phyloP scores from a whole-genome alignment of 1,140 invertebrate species.

The Drosophila sucinea region DNA sequence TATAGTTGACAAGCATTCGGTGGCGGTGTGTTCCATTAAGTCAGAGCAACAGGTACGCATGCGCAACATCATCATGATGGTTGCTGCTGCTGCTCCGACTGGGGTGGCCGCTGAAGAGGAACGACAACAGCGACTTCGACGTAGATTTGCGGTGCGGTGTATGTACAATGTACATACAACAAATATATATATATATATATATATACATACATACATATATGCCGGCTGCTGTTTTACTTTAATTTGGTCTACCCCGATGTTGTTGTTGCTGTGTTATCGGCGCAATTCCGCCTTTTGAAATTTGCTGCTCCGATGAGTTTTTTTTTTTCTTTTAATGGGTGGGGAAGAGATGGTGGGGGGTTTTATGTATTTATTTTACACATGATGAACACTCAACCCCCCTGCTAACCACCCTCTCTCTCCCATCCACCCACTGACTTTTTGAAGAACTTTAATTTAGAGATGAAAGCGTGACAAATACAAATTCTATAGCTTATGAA shows the following conservation, averaged over 20 bases:
- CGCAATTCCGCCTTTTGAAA: slow-evolving; percentile 65
- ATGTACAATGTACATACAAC: slow-evolving; percentile 40
- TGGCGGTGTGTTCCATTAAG: slow-evolving; percentile 43
- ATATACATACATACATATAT: neutral
- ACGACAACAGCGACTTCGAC: slow-evolving; percentile 25
- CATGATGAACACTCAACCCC: slow-evolving; percentile 45
- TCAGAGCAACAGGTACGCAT: slow-evolving; percentile 56
- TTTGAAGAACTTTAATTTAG: slow-evolving; percentile 14
- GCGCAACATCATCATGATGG: slow-evolving; percentile 28
- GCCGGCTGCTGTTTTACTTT: slow-evolving; percentile 27
- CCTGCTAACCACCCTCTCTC: neutral
- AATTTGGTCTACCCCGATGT: slow-evolving; percentile 1
- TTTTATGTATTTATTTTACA: slow-evolving; percentile 41
- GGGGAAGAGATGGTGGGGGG: too few relatives aligned
- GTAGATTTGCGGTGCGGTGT: neutral
- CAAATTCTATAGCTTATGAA: too few relatives aligned
- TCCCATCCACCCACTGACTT: neutral
- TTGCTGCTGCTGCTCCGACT: slow-evolving; percentile 16
- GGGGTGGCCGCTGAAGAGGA: slow-evolving; percentile 61
- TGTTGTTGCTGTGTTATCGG: slow-evolving; percentile 51
- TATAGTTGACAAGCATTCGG: slow-evolving; percentile 41
- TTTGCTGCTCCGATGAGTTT: slow-evolving; percentile 62
- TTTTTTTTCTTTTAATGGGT: slow-evolving; percentile 33
- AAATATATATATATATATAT: neutral
- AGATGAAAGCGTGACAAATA: slow-evolving; percentile 14